Evolutionary conservation across 1,140 invertebrate species (phyloP).

Genomic region (Aphis gossypii): DNA sequence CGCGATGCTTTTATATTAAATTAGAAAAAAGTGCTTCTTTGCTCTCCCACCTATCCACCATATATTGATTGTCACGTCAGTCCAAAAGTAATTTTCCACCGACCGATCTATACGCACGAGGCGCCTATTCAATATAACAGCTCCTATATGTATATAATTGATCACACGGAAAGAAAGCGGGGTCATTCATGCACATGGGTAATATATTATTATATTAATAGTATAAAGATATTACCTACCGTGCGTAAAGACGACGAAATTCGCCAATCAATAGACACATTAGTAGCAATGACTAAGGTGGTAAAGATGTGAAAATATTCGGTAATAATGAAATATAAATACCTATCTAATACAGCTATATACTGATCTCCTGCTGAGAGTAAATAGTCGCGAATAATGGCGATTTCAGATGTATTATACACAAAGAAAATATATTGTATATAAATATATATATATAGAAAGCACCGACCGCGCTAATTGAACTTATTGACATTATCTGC

Average conservation of each 20-base stretch:
- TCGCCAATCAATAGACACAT: conserved; percentile 16
- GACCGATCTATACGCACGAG: background rate
- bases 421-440: background rate
- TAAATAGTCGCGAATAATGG: conserved; percentile 25
- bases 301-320: conserved; percentile 38
- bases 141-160: background rate
- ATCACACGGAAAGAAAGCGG: conserved; percentile 27
- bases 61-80: background rate
- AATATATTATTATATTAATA: conserved; percentile 28
- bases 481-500: conserved; percentile 31
- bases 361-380: background rate
- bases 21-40: background rate
- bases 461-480: background rate
- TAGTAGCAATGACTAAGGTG: conserved; percentile 23
- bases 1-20: background rate
- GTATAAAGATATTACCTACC: conserved; percentile 6
- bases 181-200: background rate
- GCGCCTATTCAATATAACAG: background rate
- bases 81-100: background rate
- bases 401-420: background rate
- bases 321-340: background rate
- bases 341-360: background rate
- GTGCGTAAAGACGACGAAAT: conserved; percentile 19
- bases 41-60: background rate
- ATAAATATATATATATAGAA: background rate